Evolutionary conservation across 2,113 vertebrate genomes (phyloP).

Genomic region (Anser cygnoides): DNA sequence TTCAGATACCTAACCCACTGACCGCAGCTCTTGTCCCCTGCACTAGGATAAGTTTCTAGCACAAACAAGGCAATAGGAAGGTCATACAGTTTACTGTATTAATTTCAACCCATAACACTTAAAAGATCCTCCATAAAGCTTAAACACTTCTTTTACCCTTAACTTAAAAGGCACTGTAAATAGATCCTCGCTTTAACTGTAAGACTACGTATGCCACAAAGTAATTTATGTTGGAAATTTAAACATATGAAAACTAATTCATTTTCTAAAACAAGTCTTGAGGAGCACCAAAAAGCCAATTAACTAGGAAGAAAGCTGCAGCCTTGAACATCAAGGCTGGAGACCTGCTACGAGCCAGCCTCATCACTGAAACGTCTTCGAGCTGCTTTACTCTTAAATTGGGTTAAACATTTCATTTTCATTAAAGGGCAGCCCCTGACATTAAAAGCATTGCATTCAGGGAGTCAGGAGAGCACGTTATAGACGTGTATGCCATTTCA

Average conservation of each 20-base stretch:
- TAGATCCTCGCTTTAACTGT: not conserved
- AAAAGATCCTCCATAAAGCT: not conserved
- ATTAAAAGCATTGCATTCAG: not conserved
- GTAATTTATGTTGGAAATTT: not conserved
- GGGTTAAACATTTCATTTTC: not conserved
- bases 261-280: not conserved
- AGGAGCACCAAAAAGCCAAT: not conserved
- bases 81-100: not conserved
- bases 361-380: not conserved
- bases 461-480: not conserved
- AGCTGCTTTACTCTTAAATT: not conserved
- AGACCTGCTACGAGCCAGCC: not conserved
- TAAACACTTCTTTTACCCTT: not conserved
- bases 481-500: not conserved
- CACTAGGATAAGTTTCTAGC: not conserved
- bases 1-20: not conserved
- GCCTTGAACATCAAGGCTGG: not conserved
- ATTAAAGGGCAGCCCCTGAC: not conserved
- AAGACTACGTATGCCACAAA: not conserved
- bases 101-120: not conserved
- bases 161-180: not conserved
- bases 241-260: not conserved
- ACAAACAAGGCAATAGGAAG: not conserved
- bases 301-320: not conserved
- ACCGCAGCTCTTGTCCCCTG: not conserved